phyloP scores from a whole-genome alignment of 2,113 vertebrate genomes.

The Hepsetus odoe region DNA sequence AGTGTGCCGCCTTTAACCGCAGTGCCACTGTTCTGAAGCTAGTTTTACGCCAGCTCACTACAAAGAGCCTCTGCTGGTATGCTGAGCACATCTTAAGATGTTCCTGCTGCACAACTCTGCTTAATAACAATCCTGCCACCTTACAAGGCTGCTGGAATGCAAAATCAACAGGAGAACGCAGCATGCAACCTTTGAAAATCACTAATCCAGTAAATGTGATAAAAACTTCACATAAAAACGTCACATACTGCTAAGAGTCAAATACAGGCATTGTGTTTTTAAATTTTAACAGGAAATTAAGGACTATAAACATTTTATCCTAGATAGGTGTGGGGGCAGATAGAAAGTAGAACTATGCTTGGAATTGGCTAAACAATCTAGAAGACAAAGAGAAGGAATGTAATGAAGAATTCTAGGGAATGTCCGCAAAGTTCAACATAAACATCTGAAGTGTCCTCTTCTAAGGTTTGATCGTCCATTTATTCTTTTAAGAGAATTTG shows the following conservation, averaged over 20 bases:
- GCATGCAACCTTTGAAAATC: conserved; percentile 34
- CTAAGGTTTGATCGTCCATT: no score
- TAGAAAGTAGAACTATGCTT: neutral
- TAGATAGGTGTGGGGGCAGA: neutral
- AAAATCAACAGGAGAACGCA: conserved; percentile 45
- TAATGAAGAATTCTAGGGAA: neutral
- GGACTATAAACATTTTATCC: conserved; percentile 4
- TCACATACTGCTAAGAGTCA: neutral
- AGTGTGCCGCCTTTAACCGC: conserved; percentile 58
- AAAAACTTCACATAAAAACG: conserved; percentile 10
- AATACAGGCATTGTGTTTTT: conserved; percentile 47
- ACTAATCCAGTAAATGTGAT: conserved; percentile 46
- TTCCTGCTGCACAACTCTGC: conserved; percentile 57
- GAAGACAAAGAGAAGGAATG: neutral
- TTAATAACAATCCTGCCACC: conserved; percentile 59
- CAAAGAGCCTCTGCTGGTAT: conserved; percentile 57
- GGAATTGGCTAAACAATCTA: no score
- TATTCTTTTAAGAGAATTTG: no score
- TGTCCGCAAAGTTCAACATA: no score
- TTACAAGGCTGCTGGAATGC: conserved; percentile 50
- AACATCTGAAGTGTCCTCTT: no score
- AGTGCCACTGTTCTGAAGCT: conserved; percentile 58
- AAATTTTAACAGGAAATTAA: conserved; percentile 20
- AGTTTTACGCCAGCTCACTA: conserved; percentile 61
- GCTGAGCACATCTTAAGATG: conserved; percentile 49